Evolutionary conservation across 92 coral and sea anemone species (phyloP).

Genomic region (Umimayanthus kanabou): DNA sequence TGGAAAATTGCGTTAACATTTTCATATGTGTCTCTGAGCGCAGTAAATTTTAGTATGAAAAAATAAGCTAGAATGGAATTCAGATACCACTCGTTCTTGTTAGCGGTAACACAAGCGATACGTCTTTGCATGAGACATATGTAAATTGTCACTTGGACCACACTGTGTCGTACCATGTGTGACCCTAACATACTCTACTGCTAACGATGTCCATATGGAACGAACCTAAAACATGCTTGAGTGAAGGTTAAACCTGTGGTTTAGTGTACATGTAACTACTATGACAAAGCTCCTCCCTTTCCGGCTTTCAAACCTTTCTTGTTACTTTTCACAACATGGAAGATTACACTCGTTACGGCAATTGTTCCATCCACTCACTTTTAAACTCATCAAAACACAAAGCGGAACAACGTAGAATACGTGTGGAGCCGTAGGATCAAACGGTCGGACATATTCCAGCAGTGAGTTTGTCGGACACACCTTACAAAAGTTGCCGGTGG

Average conservation of each 20-base stretch:
- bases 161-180: background rate
- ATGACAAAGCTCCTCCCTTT: background rate
- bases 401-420: background rate
- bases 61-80: conserved; percentile 8
- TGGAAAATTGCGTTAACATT: no score
- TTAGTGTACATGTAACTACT: background rate
- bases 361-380: background rate
- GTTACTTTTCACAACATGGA: conserved; percentile 9
- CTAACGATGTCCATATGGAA: conserved; percentile 37
- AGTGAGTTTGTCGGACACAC: background rate
- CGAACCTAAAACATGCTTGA: background rate
- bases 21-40: background rate
- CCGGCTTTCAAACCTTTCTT: background rate
- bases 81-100: background rate
- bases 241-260: conserved; percentile 19
- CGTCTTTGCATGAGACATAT: conserved; percentile 3
- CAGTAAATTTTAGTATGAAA: background rate
- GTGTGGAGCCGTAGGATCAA: conserved; percentile 29
- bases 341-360: background rate
- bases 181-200: background rate
- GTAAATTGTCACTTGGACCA: conserved; percentile 7
- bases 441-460: conserved; percentile 33
- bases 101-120: background rate
- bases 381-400: background rate
- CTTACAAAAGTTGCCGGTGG: conserved; percentile 19